Evolutionary conservation across 2,797 vertebrate species (phyloP).

Genomic region (Pyrocephalus nanus): DNA sequence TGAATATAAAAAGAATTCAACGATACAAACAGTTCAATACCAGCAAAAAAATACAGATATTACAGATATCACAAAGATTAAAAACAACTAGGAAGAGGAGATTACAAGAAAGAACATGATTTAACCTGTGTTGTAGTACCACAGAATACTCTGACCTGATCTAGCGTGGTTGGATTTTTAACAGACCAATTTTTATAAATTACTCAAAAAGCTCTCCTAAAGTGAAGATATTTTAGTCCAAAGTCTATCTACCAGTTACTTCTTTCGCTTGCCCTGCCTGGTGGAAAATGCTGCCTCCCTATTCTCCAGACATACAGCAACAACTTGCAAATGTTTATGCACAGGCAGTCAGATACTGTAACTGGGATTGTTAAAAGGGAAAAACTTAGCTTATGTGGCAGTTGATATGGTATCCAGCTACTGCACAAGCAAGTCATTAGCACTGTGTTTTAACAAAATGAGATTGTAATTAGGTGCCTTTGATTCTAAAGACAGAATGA

Average conservation of each 20-base stretch:
- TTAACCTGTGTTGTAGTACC: background rate
- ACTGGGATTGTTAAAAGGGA: slow-evolving; percentile 7
- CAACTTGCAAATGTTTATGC: background rate
- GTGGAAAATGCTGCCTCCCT: background rate
- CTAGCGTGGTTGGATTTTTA: background rate
- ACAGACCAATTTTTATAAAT: background rate
- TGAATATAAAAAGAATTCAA: background rate
- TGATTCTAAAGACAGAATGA: slow-evolving; percentile 44
- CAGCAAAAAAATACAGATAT: background rate
- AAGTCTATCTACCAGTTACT: background rate
- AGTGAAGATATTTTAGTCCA: background rate
- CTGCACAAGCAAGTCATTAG: slow-evolving; percentile 49
- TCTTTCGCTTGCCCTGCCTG: background rate
- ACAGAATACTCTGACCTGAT: background rate
- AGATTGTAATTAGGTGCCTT: slow-evolving; percentile 57
- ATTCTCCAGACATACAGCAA: background rate
- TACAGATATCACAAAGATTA: background rate
- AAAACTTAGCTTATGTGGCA: background rate
- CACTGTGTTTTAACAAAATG: slow-evolving; percentile 38
- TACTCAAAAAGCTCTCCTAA: background rate
- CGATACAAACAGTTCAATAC: background rate
- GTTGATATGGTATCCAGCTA: slow-evolving; percentile 32
- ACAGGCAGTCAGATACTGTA: background rate
- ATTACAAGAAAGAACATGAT: background rate
- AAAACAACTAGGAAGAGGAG: background rate